phyloP scores from a whole-genome alignment of 1,140 invertebrate genomes.

The Rhyacophila brunnea region DNA sequence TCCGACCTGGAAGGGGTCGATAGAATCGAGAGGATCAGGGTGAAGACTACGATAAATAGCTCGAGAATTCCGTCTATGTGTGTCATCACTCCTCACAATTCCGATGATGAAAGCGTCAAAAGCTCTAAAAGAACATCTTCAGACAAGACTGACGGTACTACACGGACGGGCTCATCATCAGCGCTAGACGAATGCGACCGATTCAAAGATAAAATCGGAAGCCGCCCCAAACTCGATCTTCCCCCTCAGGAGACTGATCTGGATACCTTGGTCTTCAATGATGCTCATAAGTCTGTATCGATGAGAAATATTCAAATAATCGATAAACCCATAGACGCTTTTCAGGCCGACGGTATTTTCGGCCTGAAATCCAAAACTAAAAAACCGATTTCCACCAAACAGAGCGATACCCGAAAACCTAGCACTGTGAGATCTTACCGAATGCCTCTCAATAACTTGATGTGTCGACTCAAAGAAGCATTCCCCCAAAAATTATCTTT shows the following conservation, averaged over 20 bases:
- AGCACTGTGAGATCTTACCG: constrained; percentile 49
- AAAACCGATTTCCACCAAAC: no score
- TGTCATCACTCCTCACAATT: constrained; percentile 84
- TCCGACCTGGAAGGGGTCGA: constrained; percentile 83
- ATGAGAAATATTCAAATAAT: constrained; percentile 31
- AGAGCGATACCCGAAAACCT: constrained; percentile 9
- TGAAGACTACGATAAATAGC: constrained; percentile 83
- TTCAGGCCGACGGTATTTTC: no score
- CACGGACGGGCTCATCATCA: background rate
- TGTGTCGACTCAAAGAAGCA: constrained; percentile 64
- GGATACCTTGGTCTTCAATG: constrained; percentile 34
- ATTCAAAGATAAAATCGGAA: constrained; percentile 30
- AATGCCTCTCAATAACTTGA: constrained; percentile 60
- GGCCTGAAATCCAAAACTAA: constrained; percentile 6
- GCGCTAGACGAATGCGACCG: constrained; percentile 2
- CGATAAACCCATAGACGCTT: constrained; percentile 35
- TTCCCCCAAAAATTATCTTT: constrained; percentile 54
- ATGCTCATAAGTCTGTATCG: constrained; percentile 17
- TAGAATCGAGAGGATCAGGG: constrained; percentile 77
- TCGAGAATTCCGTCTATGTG: constrained; percentile 90
- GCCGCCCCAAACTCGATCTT: constrained; percentile 51
- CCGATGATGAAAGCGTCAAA: constrained; percentile 74
- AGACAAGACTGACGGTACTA: background rate
- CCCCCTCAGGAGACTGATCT: constrained; percentile 41
- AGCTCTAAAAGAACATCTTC: constrained; percentile 30